phyloP scores from a whole-genome alignment of 2,113 vertebrate genomes.

The Pristiophorus japonicus region DNA sequence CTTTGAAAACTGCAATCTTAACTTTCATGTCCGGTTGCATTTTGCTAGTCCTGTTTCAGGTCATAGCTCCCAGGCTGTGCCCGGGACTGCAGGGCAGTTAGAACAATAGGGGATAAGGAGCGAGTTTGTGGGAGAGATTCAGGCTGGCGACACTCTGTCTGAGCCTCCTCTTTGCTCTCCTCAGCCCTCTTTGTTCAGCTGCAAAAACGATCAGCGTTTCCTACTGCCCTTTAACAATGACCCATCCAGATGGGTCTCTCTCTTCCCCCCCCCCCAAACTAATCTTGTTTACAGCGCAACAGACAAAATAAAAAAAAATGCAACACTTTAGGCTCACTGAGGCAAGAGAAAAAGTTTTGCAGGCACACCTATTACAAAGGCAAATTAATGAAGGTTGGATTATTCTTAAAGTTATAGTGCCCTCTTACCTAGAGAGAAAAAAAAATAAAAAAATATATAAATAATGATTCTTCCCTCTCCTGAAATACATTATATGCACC shows the following conservation, averaged over 20 bases:
- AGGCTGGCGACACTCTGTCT: conserved; percentile 74
- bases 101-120: conserved; percentile 67
- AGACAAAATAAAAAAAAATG: conserved; percentile 60
- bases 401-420: background rate
- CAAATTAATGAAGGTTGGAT: conserved; percentile 40
- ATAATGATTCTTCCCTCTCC: background rate
- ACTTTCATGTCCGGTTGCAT: background rate
- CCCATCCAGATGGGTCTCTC: conserved; percentile 65
- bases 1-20: conserved; percentile 37
- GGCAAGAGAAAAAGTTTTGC: conserved; percentile 44
- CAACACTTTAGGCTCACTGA: conserved; percentile 65
- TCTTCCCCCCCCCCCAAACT: conserved; percentile 41
- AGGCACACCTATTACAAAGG: conserved; percentile 24
- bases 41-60: conserved; percentile 41
- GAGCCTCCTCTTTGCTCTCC: conserved; percentile 68
- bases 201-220: conserved; percentile 77
- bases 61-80: conserved; percentile 42
- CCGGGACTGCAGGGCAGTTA: conserved; percentile 49
- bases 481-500: conserved; percentile 15
- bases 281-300: conserved; percentile 74
- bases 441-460: background rate
- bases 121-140: conserved; percentile 74
- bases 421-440: background rate
- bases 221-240: conserved; percentile 76
- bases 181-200: conserved; percentile 75